phyloP scores from a whole-genome alignment of 2,797 vertebrate genomes.

The Poeciliopsis turneri region DNA sequence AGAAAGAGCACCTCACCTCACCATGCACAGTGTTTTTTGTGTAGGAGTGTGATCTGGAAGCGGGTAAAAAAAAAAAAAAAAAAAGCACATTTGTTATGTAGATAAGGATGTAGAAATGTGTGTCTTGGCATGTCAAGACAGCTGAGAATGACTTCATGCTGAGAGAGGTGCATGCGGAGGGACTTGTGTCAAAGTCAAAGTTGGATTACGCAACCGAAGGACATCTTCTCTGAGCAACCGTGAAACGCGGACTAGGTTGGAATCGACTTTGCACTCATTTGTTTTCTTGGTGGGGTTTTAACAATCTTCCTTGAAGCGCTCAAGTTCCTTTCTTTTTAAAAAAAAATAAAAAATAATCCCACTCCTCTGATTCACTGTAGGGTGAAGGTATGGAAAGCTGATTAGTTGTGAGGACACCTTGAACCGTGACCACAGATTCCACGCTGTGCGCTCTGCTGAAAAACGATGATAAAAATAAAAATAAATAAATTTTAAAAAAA shows the following conservation, averaged over 20 bases:
- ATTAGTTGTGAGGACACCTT: slow-evolving; percentile 20
- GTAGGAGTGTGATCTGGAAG: slow-evolving; percentile 10
- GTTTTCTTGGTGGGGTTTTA: slow-evolving; percentile 3
- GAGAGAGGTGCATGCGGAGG: slow-evolving; percentile 36
- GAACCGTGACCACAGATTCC: slow-evolving; percentile 27
- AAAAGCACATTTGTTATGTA: slow-evolving; percentile 36
- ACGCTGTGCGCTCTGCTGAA: slow-evolving; percentile 20
- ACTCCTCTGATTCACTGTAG: slow-evolving; percentile 2
- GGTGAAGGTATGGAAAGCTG: slow-evolving; percentile 3
- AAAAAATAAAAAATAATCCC: background rate
- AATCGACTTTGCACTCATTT: slow-evolving; percentile 4
- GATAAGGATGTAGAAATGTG: slow-evolving; percentile 33
- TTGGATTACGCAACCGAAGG: slow-evolving; percentile 32
- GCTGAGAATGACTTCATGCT: slow-evolving; percentile 18
- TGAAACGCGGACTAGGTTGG: slow-evolving; percentile 42
- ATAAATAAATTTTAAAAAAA: too few relatives aligned
- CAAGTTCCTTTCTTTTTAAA: background rate
- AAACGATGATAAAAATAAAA: background rate
- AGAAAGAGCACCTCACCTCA: slow-evolving; percentile 51
- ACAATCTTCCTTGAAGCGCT: slow-evolving; percentile 5
- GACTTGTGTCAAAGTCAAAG: slow-evolving; percentile 45
- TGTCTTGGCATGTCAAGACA: slow-evolving; percentile 14
- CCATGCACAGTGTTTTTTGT: slow-evolving; percentile 1
- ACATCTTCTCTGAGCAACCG: slow-evolving; percentile 7
- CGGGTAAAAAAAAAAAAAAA: too few relatives aligned